Evolutionary conservation across 2,888 invertebrate genomes (phyloP), one percentile per base, ranked within the genome.

Genomic region (Scaptomyza polygonia): DNA sequence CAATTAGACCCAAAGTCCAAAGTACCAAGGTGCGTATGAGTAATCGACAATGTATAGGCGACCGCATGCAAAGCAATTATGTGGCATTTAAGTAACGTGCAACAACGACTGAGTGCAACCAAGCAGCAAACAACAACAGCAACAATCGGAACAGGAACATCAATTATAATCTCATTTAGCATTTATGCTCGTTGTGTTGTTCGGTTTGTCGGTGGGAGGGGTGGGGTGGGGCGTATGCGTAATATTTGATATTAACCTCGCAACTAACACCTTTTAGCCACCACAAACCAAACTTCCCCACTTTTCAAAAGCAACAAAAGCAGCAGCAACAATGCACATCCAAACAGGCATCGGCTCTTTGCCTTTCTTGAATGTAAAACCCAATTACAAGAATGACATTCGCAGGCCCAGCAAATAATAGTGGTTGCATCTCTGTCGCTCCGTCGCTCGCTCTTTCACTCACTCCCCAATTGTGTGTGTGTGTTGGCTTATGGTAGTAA

Each of bases 311-410:
- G 16, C 44, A n/a, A 12, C 34, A 42, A 34, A 4, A 49, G 29
- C 36, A 66, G 54, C 30, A 66, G 54, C 30, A 30, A 30, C 56
- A 71, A 66, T 69, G 51, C 42, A 14, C 29, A 16, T 16, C 7
- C 25, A 36, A 18, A 51, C 53, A 27, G 12, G 42, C 58, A n/a
- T n/a, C n/a, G n/a, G n/a, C 39, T 39, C 25, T 56, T 57, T 63
- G 67, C 48, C 16, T 9, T 9, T 9, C 16, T 48, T 49, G 1
- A 21, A 48, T 68, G 55, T 61, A 71, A 70, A 82, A 83, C 77
- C 79, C 88, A 82, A 82, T 83, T 82, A 88, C 77, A 72, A 65
- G 59, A 67, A 72, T 86, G 88, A 86, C 82, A 88, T 69, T 72
- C 68, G 57, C 79, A 87, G 66, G 39, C 61, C 25, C 34, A 34